These are phyloP conservation scores for Diaphora mendica DNA, from an alignment of 2,888 invertebrate species.

Conservation along the genomic window DNA sequence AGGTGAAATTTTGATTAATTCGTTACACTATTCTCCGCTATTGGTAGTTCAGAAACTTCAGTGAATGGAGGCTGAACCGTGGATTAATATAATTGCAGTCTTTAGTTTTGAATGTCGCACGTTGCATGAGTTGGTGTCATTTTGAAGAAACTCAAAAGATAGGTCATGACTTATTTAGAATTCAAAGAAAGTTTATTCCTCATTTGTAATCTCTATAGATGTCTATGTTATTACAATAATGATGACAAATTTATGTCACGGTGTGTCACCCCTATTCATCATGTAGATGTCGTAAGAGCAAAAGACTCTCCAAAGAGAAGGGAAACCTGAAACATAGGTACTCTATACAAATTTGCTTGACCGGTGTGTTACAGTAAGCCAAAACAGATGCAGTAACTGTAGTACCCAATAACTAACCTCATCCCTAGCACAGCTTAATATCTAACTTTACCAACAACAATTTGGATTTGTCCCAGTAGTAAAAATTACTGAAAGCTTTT, in stretches of 20 bases:
- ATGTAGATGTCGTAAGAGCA: too few species aligned
- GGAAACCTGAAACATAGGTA: too few species aligned
- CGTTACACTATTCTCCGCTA: constrained; percentile 79
- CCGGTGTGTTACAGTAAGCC: too few species aligned
- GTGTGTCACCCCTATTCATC: too few species aligned
- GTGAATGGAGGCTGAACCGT: constrained; percentile 67
- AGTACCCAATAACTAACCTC: neutral
- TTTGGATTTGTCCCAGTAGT: too few species aligned
- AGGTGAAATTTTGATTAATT: constrained; percentile 86
- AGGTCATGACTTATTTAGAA: neutral
- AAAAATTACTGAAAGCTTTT: neutral
- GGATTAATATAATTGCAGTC: constrained; percentile 71
- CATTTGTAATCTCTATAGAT: too few species aligned
- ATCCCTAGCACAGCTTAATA: neutral
- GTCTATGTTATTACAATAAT: too few species aligned
- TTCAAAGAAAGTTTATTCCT: too few species aligned
- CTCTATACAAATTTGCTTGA: too few species aligned
- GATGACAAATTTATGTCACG: too few species aligned
- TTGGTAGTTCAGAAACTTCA: constrained; percentile 70
- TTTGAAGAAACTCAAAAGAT: neutral
- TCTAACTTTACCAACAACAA: neutral
- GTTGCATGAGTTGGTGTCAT: constrained; percentile 28
- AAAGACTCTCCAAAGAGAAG: too few species aligned
- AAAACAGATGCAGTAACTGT: too few species aligned
- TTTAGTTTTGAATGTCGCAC: constrained; percentile 54